Evolutionary conservation across 30 jellyfish, hydroid and myxozoan genomes (phyloP).

Genomic region (Pseudorhiza aurosa): DNA sequence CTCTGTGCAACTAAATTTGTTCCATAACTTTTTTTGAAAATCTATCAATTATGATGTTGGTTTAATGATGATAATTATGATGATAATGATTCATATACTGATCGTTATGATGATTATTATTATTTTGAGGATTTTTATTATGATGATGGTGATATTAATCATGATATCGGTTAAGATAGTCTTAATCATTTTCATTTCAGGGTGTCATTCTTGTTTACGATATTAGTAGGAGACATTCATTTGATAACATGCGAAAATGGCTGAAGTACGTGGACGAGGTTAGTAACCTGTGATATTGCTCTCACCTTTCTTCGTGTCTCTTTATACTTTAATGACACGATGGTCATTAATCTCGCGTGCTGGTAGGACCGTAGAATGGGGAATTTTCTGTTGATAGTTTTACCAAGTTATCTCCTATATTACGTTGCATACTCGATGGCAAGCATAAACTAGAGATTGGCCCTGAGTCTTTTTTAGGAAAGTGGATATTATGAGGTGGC

Average conservation of each 20-base stretch:
- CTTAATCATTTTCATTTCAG: constrained; percentile 19
- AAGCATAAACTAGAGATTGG: too few relatives aligned
- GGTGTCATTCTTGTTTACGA: constrained; percentile 96
- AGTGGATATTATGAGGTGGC: too few relatives aligned
- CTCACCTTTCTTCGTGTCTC: not conserved
- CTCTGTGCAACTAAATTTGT: too few relatives aligned
- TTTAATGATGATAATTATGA: not conserved
- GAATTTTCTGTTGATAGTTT: too few relatives aligned
- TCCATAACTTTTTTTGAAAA: too few relatives aligned
- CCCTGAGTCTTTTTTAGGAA: too few relatives aligned
- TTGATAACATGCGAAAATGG: constrained; percentile 92
- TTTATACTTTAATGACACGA: too few relatives aligned
- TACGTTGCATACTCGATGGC: too few relatives aligned
- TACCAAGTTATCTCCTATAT: too few relatives aligned
- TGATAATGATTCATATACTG: not conserved
- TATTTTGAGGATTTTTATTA: not conserved
- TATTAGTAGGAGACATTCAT: constrained; percentile 88
- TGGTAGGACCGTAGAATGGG: too few relatives aligned
- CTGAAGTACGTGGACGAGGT: constrained; percentile 97
- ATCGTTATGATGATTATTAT: not conserved
- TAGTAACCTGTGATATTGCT: not conserved
- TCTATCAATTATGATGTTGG: too few relatives aligned
- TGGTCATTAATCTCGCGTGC: too few relatives aligned
- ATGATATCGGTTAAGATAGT: not conserved
- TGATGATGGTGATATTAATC: not conserved